Evolutionary conservation across 2,888 invertebrate genomes (phyloP).

Genomic region (Cryptus viduatorius): DNA sequence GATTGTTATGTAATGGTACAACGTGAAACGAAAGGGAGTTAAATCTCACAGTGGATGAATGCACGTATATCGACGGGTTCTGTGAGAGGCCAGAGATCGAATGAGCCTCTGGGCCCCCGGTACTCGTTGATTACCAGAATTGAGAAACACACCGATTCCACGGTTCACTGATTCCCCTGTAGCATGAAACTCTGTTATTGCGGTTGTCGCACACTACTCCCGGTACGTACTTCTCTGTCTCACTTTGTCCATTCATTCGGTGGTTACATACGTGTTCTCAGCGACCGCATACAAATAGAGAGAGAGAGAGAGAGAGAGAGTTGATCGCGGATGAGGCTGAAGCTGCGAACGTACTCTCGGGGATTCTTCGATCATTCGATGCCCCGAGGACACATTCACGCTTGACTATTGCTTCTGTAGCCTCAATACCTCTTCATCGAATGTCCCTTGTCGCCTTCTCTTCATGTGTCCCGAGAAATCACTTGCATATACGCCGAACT

Average conservation of each 20-base stretch:
- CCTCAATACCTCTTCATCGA: constrained; percentile 1
- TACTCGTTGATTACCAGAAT: constrained; percentile 61
- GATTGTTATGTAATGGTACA: neutral
- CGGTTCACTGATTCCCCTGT: constrained; percentile 33
- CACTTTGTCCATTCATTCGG: constrained; percentile 53
- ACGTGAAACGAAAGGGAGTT: neutral
- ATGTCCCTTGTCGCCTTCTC: neutral
- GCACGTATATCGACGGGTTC: neutral
- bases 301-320: neutral
- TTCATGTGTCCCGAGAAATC: constrained; percentile 19
- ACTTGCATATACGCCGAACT: neutral
- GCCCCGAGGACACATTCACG: constrained; percentile 56
- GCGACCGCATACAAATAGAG: constrained; percentile 4
- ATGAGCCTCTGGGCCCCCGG: neutral
- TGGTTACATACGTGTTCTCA: constrained; percentile 42
- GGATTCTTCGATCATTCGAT: constrained; percentile 58
- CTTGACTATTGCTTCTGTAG: constrained; percentile 30
- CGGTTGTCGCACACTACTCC: constrained; percentile 27
- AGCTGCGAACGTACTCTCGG: constrained; percentile 38
- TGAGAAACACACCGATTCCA: constrained; percentile 58
- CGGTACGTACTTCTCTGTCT: constrained; percentile 24
- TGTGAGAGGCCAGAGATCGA: neutral
- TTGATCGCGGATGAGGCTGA: constrained; percentile 1
- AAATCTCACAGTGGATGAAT: neutral
- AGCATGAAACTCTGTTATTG: constrained; percentile 32